These are phyloP conservation scores for Elephas maximus DNA, from an alignment of 2,113 vertebrate species.

Conservation along the genomic window DNA sequence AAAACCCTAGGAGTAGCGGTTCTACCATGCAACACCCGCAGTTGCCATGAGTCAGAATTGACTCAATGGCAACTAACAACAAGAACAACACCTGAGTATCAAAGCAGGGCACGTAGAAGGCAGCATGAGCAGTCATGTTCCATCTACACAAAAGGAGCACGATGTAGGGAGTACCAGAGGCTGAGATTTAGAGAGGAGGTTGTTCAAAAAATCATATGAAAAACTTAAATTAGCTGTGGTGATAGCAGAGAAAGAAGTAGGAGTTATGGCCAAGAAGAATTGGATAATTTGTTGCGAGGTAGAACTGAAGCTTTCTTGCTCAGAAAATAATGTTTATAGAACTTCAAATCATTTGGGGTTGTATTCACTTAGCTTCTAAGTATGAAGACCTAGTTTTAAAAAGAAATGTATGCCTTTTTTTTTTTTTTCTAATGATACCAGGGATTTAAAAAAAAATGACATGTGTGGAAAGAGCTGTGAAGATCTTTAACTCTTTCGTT, in stretches of 20 bases:
- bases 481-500: not conserved
- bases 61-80: no score
- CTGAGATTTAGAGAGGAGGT: not conserved
- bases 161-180: not conserved
- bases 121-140: not conserved
- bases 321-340: not conserved
- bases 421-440: not conserved
- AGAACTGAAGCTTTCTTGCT: not conserved
- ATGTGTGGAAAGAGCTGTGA: not conserved
- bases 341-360: constrained; percentile 8
- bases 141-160: not conserved
- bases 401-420: not conserved
- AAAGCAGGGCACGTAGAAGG: not conserved
- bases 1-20: no score
- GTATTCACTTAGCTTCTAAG: not conserved
- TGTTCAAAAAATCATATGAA: not conserved
- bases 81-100: not conserved
- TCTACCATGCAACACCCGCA: not conserved
- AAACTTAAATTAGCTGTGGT: not conserved
- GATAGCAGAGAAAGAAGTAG: not conserved
- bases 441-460: not conserved
- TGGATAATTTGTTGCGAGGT: not conserved
- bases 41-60: not conserved
- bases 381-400: constrained; percentile 8
- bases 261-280: not conserved